Percentiles rank a stretch among this genome's conserved stretches.
These are phyloP conservation scores for Pharmacophagus antenor DNA, from an alignment of 2,888 invertebrate genomes.

Conservation along the genomic window DNA sequence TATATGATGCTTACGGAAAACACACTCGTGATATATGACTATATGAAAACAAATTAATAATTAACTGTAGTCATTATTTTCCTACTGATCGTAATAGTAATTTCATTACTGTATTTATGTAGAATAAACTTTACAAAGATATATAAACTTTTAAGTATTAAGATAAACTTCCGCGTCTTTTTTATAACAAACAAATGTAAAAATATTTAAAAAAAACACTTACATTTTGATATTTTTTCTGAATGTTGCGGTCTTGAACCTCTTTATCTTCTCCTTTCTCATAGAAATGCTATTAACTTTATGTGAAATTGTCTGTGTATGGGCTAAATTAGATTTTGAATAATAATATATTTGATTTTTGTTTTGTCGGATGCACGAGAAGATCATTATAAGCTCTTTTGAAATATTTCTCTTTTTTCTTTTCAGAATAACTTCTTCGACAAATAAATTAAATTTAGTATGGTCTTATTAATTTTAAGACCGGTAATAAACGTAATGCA, in stretches of 20 bases:
- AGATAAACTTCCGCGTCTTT: not conserved
- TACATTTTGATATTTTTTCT: slow-evolving; percentile 68
- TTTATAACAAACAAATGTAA: not conserved
- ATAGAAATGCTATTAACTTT: slow-evolving; percentile 53
- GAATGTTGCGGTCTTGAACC: slow-evolving; percentile 58
- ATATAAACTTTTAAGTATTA: too few species aligned
- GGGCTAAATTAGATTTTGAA: slow-evolving; percentile 41
- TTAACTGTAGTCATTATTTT: not conserved
- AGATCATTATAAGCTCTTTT: slow-evolving; percentile 58
- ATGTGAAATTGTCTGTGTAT: slow-evolving; percentile 50
- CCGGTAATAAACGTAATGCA: slow-evolving; percentile 40
- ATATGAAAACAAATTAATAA: not conserved
- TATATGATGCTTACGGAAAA: not conserved
- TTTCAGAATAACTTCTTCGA: slow-evolving; percentile 21
- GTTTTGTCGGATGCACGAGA: slow-evolving; percentile 50
- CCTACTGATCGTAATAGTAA: not conserved
- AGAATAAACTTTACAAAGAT: too few species aligned
- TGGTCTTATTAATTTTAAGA: slow-evolving; percentile 61
- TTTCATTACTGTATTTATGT: not conserved
- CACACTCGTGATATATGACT: not conserved
- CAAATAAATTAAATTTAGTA: slow-evolving; percentile 36
- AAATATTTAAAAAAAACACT: slow-evolving; percentile 44
- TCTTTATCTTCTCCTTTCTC: slow-evolving; percentile 66
- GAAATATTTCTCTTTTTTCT: not conserved
- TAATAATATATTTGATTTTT: slow-evolving; percentile 50